A percentile compares a stretch with the other conserved stretches of the same genome.
These are phyloP conservation scores for Boloria selene DNA, from an alignment of 2,888 invertebrate genomes.

Conservation along the genomic window DNA sequence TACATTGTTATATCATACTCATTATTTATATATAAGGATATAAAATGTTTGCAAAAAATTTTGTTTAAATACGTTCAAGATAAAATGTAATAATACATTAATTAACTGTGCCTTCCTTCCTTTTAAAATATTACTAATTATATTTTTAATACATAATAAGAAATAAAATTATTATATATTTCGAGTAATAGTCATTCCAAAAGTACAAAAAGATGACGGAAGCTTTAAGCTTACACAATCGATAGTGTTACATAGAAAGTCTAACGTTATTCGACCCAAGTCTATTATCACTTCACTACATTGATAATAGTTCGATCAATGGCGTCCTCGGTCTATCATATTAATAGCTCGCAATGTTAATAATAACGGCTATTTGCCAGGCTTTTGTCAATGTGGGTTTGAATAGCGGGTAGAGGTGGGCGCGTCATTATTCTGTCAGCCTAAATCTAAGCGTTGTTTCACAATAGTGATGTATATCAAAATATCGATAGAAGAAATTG, in stretches of 20 bases:
- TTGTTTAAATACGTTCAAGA: too few species aligned
- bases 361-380: slow-evolving; percentile 77
- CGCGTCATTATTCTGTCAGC: slow-evolving; percentile 69
- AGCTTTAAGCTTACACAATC: neutral
- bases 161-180: too few species aligned
- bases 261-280: slow-evolving; percentile 25
- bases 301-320: slow-evolving; percentile 47
- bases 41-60: too few species aligned
- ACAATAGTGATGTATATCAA: slow-evolving; percentile 51
- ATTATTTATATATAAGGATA: too few species aligned
- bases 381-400: slow-evolving; percentile 74
- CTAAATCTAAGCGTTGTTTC: slow-evolving; percentile 54
- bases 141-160: too few species aligned
- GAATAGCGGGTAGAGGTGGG: slow-evolving; percentile 73
- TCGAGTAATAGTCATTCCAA: slow-evolving; percentile 6
- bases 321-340: slow-evolving; percentile 56
- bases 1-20: too few species aligned
- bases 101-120: too few species aligned
- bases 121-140: too few species aligned
- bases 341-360: slow-evolving; percentile 63
- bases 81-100: too few species aligned
- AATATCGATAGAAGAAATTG: slow-evolving; percentile 16
- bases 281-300: slow-evolving; percentile 33
- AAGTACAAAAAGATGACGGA: slow-evolving; percentile 4
- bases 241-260: slow-evolving; percentile 11